phyloP scores from a whole-genome alignment of 2,113 vertebrate genomes.

The Hydropotes inermis region DNA sequence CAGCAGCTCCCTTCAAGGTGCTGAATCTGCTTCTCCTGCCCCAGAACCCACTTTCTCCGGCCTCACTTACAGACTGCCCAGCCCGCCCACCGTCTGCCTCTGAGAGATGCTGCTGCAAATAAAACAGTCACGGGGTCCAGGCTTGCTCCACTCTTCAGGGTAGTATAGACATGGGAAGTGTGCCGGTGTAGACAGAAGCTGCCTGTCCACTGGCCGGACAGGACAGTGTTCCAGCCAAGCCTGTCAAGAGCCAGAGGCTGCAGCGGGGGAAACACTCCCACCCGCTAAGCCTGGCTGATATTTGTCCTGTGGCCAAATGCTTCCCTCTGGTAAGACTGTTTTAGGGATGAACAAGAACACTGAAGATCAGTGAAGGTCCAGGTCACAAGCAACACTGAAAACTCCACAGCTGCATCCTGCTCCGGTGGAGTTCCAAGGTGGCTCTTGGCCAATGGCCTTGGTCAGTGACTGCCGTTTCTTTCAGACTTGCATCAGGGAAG shows the following conservation, averaged over 20 bases:
- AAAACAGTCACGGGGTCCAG: not conserved
- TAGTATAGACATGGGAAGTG: not conserved
- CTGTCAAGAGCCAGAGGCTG: not conserved
- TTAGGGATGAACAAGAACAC: not conserved
- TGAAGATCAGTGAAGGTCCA: not conserved
- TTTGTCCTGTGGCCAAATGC: not conserved
- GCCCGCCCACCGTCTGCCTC: not conserved
- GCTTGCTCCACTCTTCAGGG: not conserved
- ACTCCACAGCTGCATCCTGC: not conserved
- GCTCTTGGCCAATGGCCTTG: not conserved
- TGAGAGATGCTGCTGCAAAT: not conserved
- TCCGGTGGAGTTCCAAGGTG: not conserved
- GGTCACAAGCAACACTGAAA: not conserved
- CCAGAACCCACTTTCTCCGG: not conserved
- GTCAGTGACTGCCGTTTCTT: not conserved
- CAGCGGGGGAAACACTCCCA: accelerated
- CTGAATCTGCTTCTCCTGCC: not conserved
- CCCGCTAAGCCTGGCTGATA: not conserved
- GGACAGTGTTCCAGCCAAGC: not conserved
- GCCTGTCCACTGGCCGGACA: not conserved
- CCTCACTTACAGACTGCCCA: not conserved
- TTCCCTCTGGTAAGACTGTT: not conserved
- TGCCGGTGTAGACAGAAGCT: not conserved
- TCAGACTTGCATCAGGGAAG: not conserved
- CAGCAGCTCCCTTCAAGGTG: not conserved